Evolutionary conservation across 2,113 vertebrate genomes (phyloP).

Genomic region (Marmota flaviventris): DNA sequence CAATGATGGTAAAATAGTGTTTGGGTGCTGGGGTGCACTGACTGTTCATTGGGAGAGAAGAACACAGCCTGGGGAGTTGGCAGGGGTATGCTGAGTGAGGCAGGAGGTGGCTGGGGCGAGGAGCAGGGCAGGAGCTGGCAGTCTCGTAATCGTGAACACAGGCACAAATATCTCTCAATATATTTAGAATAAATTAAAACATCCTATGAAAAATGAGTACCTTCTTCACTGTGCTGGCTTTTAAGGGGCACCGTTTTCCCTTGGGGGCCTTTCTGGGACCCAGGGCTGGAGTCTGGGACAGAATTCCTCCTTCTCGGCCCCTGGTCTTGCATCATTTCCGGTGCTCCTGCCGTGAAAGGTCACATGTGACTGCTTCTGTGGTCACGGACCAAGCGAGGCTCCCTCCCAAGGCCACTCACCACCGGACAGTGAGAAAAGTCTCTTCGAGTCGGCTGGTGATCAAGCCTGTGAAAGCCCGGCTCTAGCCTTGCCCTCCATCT

Average conservation of each 20-base stretch:
- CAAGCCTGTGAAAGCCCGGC: background rate
- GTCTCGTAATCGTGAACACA: background rate
- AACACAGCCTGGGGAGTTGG: background rate
- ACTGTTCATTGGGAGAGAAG: background rate
- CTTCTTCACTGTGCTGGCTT: background rate
- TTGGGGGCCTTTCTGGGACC: background rate
- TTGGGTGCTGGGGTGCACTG: too few relatives aligned
- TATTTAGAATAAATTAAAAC: background rate
- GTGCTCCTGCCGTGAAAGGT: accelerated
- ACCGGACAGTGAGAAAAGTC: accelerated
- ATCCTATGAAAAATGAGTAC: too few relatives aligned
- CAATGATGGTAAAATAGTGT: background rate
- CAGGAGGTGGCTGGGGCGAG: background rate
- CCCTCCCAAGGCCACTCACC: too few relatives aligned
- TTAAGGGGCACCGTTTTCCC: background rate
- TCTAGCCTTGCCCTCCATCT: too few relatives aligned
- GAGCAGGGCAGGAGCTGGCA: accelerated
- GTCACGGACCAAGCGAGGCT: background rate
- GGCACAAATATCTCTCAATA: accelerated
- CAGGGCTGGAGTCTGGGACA: background rate
- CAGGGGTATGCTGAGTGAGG: accelerated
- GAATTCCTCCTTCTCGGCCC: too few relatives aligned
- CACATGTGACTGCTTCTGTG: accelerated
- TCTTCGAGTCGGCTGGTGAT: background rate
- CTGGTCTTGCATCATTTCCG: background rate